These are phyloP conservation scores for Spisula subtruncata DNA, from an alignment of 2,888 invertebrate genomes.

Conservation along the genomic window DNA sequence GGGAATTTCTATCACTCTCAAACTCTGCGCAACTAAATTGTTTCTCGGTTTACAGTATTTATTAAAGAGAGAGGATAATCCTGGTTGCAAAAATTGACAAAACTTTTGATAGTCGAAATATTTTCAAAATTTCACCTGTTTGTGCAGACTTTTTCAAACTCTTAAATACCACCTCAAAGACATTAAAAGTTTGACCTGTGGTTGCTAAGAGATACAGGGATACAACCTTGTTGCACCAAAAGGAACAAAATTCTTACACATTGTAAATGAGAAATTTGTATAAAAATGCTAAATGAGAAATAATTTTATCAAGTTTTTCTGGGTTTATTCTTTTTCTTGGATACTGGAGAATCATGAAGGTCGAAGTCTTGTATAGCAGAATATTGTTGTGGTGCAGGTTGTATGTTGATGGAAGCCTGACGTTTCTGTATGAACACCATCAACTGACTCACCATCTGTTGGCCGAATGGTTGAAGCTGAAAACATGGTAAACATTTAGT, in stretches of 20 bases:
- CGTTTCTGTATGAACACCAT: slow-evolving; percentile 52
- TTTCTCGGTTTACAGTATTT: no score
- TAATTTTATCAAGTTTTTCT: slow-evolving; percentile 66
- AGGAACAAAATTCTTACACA: background rate
- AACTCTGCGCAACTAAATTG: no score
- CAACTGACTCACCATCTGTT: slow-evolving; percentile 50
- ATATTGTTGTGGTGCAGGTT: slow-evolving; percentile 44
- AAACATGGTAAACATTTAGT: background rate
- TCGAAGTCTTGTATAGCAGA: slow-evolving; percentile 63
- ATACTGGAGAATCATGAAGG: slow-evolving; percentile 61
- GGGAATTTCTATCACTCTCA: no score
- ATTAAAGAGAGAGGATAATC: no score
- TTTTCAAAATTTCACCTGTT: no score
- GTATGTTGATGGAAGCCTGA: slow-evolving; percentile 23
- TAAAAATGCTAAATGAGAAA: background rate
- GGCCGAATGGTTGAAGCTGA: slow-evolving; percentile 64
- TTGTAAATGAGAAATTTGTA: background rate
- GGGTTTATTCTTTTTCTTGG: slow-evolving; percentile 66
- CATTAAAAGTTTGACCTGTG: no score
- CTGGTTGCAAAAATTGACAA: no score
- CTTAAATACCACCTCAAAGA: no score
- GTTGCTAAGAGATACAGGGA: no score
- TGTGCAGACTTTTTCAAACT: no score
- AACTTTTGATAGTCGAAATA: no score
- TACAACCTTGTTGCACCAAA: background rate